These are phyloP conservation scores for Sebastes iracundus DNA, from an alignment of 2,797 vertebrate genomes.

Conservation along the genomic window DNA sequence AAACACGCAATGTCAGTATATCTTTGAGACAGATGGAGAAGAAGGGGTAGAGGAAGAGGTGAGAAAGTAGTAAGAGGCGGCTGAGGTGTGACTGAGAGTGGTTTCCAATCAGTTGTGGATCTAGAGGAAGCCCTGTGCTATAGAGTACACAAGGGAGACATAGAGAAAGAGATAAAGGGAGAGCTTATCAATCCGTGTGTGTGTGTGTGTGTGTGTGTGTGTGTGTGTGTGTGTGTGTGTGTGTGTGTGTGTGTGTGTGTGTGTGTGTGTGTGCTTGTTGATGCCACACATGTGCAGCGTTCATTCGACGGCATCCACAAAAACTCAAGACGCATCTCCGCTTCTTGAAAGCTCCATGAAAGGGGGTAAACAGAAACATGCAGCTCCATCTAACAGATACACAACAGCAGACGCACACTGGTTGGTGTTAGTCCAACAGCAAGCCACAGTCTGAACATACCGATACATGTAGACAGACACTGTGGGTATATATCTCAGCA, in stretches of 20 bases:
- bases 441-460: conserved; percentile 6
- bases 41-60: conserved; percentile 14
- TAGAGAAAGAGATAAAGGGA: conserved; percentile 13
- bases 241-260: conserved; percentile 12
- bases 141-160: conserved; percentile 13
- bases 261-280: conserved; percentile 12
- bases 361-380: conserved; percentile 15
- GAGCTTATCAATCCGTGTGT: neutral
- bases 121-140: conserved; percentile 21
- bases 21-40: conserved; percentile 40
- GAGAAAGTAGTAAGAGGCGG: conserved; percentile 35
- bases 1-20: conserved; percentile 17
- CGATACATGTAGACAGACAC: neutral
- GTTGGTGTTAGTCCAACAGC: conserved; percentile 10
- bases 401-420: conserved; percentile 11
- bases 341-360: neutral
- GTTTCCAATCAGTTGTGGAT: conserved; percentile 50
- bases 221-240: neutral
- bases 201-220: neutral
- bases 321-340: conserved; percentile 1
- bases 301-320: conserved; percentile 17
- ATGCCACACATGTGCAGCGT: neutral
- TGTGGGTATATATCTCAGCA: neutral
- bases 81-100: conserved; percentile 13
- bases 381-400: conserved; percentile 34